Evolutionary conservation across 2,888 invertebrate genomes (phyloP).

Genomic region (Megaustenia siamemsis): DNA sequence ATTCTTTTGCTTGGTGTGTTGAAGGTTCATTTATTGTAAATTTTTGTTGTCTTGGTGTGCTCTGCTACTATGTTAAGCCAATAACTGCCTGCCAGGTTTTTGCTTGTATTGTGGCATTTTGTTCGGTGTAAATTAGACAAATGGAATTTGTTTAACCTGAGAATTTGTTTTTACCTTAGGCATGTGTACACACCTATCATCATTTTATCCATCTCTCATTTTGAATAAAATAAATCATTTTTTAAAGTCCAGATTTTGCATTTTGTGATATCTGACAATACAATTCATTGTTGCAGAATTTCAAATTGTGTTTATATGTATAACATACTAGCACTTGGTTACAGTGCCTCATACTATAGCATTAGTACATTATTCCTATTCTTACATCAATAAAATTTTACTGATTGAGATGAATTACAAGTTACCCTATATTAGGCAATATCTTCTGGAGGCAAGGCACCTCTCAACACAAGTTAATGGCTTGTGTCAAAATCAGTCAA

Average conservation of each 20-base stretch:
- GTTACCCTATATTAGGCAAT: too few species aligned
- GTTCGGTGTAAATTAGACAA: neutral
- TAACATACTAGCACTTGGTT: too few species aligned
- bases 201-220: constrained; percentile 39
- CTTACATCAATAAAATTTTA: too few species aligned
- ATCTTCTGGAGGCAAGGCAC: too few species aligned
- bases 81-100: constrained; percentile 16
- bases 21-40: neutral
- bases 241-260: neutral
- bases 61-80: neutral
- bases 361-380: too few species aligned
- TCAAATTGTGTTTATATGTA: too few species aligned
- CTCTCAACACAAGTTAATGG: too few species aligned
- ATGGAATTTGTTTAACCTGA: neutral
- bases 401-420: too few species aligned
- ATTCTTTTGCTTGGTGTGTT: neutral
- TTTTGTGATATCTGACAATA: neutral
- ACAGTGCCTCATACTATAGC: too few species aligned
- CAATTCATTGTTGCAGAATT: neutral
- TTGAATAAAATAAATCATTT: constrained; percentile 22
- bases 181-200: constrained; percentile 7
- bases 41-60: neutral
- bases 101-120: constrained; percentile 11
- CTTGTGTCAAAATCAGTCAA: too few species aligned
- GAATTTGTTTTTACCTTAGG: neutral